Conservation (phyloP, 1,140 invertebrate species). For the Cotesia typhae region DNA sequence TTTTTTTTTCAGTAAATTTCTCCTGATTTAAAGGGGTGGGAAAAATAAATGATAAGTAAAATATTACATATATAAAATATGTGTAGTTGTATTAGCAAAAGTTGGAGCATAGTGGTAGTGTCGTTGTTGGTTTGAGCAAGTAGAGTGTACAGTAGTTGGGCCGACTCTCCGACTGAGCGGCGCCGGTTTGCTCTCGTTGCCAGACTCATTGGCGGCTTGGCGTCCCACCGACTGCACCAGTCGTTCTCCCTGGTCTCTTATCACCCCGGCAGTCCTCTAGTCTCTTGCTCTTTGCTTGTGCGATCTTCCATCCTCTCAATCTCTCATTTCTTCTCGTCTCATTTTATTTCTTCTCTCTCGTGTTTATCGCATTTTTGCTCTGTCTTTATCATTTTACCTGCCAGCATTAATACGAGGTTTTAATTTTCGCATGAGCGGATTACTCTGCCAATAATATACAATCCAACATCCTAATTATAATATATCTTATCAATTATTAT, state of each 20-base stretch:
- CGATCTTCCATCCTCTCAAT: slow-evolving; percentile 11
- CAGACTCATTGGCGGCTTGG: slow-evolving; percentile 59
- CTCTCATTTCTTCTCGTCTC: slow-evolving; percentile 10
- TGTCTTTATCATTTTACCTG: neutral
- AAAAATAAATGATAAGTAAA: neutral
- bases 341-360: neutral
- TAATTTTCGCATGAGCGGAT: slow-evolving; percentile 5
- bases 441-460: neutral
- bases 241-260: slow-evolving; percentile 27
- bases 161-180: slow-evolving; percentile 51
- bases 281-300: neutral
- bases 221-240: slow-evolving; percentile 50
- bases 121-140: slow-evolving; percentile 23
- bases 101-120: slow-evolving; percentile 10
- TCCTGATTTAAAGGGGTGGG: neutral
- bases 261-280: slow-evolving; percentile 13
- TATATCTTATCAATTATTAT: slow-evolving; percentile 1
- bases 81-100: slow-evolving; percentile 22
- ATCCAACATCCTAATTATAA: slow-evolving; percentile 13
- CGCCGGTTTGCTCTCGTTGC: slow-evolving; percentile 54
- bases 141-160: slow-evolving; percentile 28
- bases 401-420: neutral
- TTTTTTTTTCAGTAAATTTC: neutral
- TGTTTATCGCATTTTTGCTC: neutral
- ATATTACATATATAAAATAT: neutral